Conservation (phyloP, 1,140 invertebrate genomes). For the Solen grandis region DNA sequence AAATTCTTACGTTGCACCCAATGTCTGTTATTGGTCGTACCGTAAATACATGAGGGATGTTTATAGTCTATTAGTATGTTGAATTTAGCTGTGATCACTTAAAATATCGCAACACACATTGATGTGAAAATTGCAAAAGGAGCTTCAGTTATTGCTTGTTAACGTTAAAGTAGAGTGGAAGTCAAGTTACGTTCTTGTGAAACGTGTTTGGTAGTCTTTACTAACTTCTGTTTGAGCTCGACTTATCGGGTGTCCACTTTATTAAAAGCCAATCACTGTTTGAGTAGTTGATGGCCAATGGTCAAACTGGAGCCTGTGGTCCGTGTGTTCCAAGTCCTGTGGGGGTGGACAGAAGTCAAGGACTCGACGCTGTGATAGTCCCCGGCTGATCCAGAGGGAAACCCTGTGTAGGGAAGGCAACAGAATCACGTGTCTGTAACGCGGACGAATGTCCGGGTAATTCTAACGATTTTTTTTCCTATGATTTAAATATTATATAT, state of each 20-base stretch:
- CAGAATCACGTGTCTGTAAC: constrained; percentile 52
- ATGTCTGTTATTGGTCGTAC: not conserved
- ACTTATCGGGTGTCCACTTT: not conserved
- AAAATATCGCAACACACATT: too few species aligned
- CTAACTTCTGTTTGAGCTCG: not conserved
- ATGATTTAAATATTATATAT: too few species aligned
- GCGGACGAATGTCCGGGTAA: constrained; percentile 58
- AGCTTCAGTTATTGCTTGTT: too few species aligned
- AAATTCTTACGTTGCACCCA: not conserved
- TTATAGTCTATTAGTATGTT: not conserved
- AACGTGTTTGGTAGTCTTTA: not conserved
- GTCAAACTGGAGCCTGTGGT: constrained; percentile 87
- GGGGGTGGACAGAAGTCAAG: constrained; percentile 91
- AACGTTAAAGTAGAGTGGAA: too few species aligned
- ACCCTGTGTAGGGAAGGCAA: constrained; percentile 21
- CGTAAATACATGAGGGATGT: not conserved
- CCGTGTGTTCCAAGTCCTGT: constrained; percentile 92
- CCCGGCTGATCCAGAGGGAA: constrained; percentile 43
- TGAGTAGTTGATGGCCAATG: constrained; percentile 68
- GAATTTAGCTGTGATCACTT: too few species aligned
- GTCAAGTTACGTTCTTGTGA: too few species aligned
- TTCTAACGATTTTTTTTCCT: too few species aligned
- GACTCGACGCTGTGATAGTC: constrained; percentile 68
- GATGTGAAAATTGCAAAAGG: too few species aligned
- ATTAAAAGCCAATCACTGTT: not conserved